phyloP scores from a whole-genome alignment of 2,888 invertebrate genomes.

The Lymantria monacha region DNA sequence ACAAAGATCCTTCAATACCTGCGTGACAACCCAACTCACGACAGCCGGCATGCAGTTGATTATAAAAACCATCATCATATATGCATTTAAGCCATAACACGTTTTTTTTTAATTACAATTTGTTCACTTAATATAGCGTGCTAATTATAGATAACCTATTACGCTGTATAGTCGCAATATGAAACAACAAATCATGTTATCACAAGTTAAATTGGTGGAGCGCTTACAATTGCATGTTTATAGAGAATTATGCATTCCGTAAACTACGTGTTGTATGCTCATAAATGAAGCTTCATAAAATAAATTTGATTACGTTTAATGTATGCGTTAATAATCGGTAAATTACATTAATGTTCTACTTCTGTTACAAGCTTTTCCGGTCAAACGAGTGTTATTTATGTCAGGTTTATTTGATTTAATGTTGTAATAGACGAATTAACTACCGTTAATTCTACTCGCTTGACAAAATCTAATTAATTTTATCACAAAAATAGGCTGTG shows the following conservation, averaged over 20 bases:
- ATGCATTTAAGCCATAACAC: too few relatives aligned
- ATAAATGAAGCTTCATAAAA: constrained; percentile 31
- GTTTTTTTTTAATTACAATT: too few relatives aligned
- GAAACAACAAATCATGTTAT: constrained; percentile 56
- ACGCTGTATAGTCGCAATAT: constrained; percentile 43
- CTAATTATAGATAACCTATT: constrained; percentile 35
- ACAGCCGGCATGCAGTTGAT: too few relatives aligned
- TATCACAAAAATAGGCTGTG: background rate
- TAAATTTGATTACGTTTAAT: constrained; percentile 31
- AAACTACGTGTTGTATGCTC: constrained; percentile 38
- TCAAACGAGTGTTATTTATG: constrained; percentile 2
- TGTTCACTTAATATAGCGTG: constrained; percentile 28
- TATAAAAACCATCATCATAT: too few relatives aligned
- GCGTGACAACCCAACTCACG: too few relatives aligned
- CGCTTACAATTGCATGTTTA: constrained; percentile 54
- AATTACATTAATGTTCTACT: constrained; percentile 25
- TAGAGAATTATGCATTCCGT: constrained; percentile 51
- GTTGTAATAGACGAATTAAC: background rate
- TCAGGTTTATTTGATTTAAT: background rate
- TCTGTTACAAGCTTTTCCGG: constrained; percentile 23
- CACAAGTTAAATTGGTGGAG: constrained; percentile 38
- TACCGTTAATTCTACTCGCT: background rate
- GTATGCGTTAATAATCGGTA: constrained; percentile 23
- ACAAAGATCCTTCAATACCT: too few relatives aligned
- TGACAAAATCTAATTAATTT: background rate